Evolutionary conservation across 2,113 vertebrate genomes (phyloP).

Genomic region (Ellobius talpinus): DNA sequence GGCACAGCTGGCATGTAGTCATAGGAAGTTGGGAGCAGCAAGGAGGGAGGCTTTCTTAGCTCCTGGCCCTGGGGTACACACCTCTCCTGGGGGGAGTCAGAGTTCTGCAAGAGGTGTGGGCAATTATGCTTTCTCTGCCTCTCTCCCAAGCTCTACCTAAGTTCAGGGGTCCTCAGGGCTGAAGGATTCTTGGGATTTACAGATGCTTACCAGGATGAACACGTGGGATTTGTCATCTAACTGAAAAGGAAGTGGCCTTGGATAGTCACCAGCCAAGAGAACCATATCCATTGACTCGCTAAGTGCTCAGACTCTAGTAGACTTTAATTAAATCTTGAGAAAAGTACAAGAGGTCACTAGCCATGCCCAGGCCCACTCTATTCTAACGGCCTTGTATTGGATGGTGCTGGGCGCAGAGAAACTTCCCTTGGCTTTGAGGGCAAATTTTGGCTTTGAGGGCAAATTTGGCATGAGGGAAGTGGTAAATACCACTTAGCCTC

Average conservation of each 20-base stretch:
- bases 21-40: background rate
- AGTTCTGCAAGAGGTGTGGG: background rate
- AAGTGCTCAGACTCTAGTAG: fast-evolving
- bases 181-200: background rate
- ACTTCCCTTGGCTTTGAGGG: background rate
- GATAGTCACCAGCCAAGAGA: background rate
- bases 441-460: background rate
- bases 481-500: too few species aligned
- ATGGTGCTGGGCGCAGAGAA: background rate
- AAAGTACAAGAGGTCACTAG: background rate
- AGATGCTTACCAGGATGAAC: background rate
- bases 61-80: background rate
- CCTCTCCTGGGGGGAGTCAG: background rate
- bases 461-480: background rate
- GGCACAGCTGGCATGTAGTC: background rate
- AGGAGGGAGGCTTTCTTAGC: background rate
- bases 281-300: background rate
- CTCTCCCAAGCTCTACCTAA: background rate
- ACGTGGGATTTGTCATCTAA: background rate
- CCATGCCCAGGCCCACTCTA: background rate
- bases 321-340: background rate
- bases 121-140: background rate
- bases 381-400: background rate
- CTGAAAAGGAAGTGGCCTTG: background rate
- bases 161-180: background rate